Percentiles rank a stretch among this genome's conserved stretches.
Evolutionary conservation across 2,888 invertebrate species (phyloP).

Genomic region (Helicoverpa assulta): DNA sequence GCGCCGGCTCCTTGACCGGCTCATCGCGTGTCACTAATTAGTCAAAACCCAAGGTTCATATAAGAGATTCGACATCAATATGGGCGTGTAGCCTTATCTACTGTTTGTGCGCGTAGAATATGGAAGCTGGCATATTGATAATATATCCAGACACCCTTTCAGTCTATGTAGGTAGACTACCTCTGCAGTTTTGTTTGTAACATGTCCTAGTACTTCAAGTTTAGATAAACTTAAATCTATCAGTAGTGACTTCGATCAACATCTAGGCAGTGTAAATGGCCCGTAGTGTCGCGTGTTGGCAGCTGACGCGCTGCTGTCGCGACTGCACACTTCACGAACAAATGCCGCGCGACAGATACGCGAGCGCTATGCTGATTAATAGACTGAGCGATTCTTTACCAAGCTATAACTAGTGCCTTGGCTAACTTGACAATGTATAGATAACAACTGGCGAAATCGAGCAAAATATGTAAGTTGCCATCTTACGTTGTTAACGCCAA

Average conservation of each 20-base stretch:
- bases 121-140: conserved; percentile 6
- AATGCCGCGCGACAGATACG: conserved; percentile 56
- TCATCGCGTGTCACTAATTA: conserved; percentile 59
- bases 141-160: no score
- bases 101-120: conserved; percentile 49
- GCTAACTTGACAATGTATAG: no score
- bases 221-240: no score
- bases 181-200: no score
- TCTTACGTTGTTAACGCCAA: no score
- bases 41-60: conserved; percentile 56
- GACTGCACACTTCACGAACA: conserved; percentile 59
- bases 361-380: conserved; percentile 58
- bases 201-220: no score
- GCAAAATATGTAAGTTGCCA: no score
- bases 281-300: not conserved
- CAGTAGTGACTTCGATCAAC: no score
- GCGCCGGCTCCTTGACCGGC: conserved; percentile 55
- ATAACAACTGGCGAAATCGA: no score
- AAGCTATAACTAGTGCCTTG: no score
- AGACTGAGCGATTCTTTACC: conserved; percentile 26
- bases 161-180: no score
- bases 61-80: conserved; percentile 59
- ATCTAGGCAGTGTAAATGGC: no score
- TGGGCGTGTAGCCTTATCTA: conserved; percentile 50
- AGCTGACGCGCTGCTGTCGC: conserved; percentile 27